These are phyloP conservation scores for Drosophila paramelanica DNA, from an alignment of 2,888 invertebrate genomes.

Conservation along the genomic window DNA sequence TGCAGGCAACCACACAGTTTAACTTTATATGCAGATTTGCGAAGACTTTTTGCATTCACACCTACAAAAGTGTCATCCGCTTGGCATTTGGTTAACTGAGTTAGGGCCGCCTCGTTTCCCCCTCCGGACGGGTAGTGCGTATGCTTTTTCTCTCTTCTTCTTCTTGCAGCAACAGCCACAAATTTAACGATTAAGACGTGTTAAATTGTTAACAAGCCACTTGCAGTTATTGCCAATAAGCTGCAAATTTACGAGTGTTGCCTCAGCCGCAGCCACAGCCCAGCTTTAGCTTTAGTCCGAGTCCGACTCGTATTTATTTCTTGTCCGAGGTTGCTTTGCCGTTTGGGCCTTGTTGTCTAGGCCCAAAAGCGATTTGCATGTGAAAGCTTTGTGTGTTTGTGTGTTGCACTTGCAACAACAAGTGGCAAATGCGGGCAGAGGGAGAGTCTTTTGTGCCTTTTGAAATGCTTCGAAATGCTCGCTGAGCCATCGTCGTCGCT, in stretches of 20 bases:
- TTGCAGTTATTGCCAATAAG: conserved; percentile 84
- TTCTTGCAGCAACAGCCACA: conserved; percentile 62
- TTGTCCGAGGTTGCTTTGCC: conserved; percentile 7
- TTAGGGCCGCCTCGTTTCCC: conserved; percentile 3
- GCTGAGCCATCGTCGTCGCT: conserved; percentile 46
- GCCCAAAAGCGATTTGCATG: conserved; percentile 48
- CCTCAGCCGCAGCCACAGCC: conserved; percentile 12
- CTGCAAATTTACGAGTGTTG: conserved; percentile 84
- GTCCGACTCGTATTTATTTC: conserved; percentile 33
- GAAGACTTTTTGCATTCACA: conserved; percentile 74
- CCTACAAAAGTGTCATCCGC: conserved; percentile 83
- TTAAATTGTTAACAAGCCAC: conserved; percentile 85
- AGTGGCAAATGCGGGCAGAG: conserved; percentile 27
- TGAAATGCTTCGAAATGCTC: conserved; percentile 23
- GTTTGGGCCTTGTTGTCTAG: conserved; percentile 20
- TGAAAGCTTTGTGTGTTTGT: conserved; percentile 32
- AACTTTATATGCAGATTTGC: conserved; percentile 61
- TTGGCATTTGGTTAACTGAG: conserved; percentile 70
- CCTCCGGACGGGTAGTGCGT: background rate
- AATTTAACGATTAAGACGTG: conserved; percentile 85
- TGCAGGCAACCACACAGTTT: conserved; percentile 7
- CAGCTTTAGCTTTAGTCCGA: conserved; percentile 21
- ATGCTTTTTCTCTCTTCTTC: conserved; percentile 7
- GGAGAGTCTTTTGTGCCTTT: conserved; percentile 28
- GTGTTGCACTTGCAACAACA: conserved; percentile 20